Conservation (phyloP, 2,797 vertebrate genomes). For the Amblyraja radiata region DNA sequence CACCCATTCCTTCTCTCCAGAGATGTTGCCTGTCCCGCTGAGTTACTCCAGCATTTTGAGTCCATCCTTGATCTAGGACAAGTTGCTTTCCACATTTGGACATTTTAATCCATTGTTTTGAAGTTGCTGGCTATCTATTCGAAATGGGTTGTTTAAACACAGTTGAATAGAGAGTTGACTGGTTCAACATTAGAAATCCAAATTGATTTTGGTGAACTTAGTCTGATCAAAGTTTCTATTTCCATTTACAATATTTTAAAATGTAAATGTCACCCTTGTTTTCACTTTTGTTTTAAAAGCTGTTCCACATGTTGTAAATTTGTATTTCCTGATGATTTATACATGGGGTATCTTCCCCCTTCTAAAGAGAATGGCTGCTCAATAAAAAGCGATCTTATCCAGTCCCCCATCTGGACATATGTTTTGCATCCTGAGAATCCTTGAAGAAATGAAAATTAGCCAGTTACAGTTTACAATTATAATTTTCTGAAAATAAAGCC, state of each 20-base stretch:
- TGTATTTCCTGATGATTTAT: too few relatives aligned
- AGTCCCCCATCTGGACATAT: not conserved
- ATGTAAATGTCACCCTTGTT: not conserved
- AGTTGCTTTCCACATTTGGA: not conserved
- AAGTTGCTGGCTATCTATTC: not conserved
- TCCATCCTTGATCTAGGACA: too few relatives aligned
- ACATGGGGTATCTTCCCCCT: not conserved
- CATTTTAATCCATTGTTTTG: not conserved
- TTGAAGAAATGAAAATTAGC: not conserved
- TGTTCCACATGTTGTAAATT: not conserved
- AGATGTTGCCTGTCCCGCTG: too few relatives aligned
- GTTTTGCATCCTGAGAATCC: not conserved
- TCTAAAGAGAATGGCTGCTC: not conserved
- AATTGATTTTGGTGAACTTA: not conserved
- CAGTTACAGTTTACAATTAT: not conserved
- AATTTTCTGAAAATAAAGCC: not conserved
- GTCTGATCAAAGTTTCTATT: not conserved
- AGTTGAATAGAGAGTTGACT: not conserved
- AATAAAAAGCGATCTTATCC: conserved; percentile 4
- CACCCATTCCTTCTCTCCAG: too few relatives aligned
- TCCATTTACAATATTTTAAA: not conserved
- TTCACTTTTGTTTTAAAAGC: not conserved
- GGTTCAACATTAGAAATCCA: not conserved
- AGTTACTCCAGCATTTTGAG: too few relatives aligned
- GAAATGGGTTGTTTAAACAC: not conserved